These are phyloP conservation scores for Pelusios castaneus DNA, from an alignment of 2,113 vertebrate species.

Conservation along the genomic window DNA sequence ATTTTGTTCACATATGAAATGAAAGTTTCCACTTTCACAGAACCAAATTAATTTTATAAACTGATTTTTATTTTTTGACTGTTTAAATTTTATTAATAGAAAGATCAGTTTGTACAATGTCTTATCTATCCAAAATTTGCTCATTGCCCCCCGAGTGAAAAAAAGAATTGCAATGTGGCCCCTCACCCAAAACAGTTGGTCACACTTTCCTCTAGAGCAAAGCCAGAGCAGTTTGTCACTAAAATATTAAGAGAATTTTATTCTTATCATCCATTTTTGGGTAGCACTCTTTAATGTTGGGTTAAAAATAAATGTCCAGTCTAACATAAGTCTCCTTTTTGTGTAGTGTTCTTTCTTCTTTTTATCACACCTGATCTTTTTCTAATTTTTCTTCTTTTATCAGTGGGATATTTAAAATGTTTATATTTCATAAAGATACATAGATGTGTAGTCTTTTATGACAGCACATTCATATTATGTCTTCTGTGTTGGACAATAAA, in stretches of 20 bases:
- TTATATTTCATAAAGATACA: not conserved
- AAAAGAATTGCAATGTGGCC: no score
- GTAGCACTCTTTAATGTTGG: not conserved
- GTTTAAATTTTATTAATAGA: no score
- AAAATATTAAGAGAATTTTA: not conserved
- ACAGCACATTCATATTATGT: not conserved
- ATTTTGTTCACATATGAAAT: no score
- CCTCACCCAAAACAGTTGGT: no score
- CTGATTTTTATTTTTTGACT: no score
- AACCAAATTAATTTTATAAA: no score
- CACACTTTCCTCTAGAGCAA: fast-evolving
- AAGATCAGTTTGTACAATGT: no score
- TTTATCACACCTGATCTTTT: not conserved
- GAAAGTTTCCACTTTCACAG: no score
- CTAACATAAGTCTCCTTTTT: not conserved
- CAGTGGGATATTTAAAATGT: not conserved
- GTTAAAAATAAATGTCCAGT: fast-evolving
- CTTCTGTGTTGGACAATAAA: not conserved
- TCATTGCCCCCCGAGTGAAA: no score
- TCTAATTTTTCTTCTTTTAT: not conserved
- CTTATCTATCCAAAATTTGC: no score
- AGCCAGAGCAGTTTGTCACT: not conserved
- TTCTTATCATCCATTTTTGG: not conserved
- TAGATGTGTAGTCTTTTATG: not conserved
- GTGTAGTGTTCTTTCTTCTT: not conserved